Evolutionary conservation across 2,888 invertebrate genomes (phyloP), one percentile per base, ranked within the genome.

Genomic region (Cephus runcator): DNA sequence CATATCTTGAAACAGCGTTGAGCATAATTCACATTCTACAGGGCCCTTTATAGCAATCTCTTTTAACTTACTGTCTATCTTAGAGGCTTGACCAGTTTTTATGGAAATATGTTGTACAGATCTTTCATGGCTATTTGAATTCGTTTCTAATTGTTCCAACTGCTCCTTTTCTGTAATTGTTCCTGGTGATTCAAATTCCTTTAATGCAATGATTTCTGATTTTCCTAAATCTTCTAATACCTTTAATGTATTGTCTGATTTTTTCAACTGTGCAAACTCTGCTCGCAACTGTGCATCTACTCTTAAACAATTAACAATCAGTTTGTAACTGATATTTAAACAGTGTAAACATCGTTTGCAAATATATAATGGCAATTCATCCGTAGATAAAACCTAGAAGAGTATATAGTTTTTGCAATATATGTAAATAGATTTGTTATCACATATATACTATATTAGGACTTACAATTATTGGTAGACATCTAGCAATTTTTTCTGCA

Each of bases 301-400:
- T 81, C 82, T 82, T 23, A 84, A 34, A 34, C 82, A 83, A 30
- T 79, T 83, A 12, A 83, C 77, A 69, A 84, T 82, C 3, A 87
- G 76, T 75, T 85, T 85, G 77, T 87, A 85, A 81, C 86, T 85
- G 12, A 85, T 84, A 75, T 87, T 87, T 56, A 87, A 79, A 33
- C 82, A 83, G 34, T 80, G 80, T 31, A 85, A 79, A 75, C 87
- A 87, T 12, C 77, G 79, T 56, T 81, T 81, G 69, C 87, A 87
- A 11, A 87, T 82, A 31, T 83, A 82, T 33, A 77, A 78, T 23
- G 87, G 85, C 34, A 87, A 76, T 69, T 83, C 75, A 78, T 86
- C 87, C 35, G 80, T 80, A 1, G 82, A 79, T 68, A 82, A 75
- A 33, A 87, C 81, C 85, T 87, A 71, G 30, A 77, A 77, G 35